Conservation (phyloP, 2,888 invertebrate species). For the Thymelicus lineola region DNA sequence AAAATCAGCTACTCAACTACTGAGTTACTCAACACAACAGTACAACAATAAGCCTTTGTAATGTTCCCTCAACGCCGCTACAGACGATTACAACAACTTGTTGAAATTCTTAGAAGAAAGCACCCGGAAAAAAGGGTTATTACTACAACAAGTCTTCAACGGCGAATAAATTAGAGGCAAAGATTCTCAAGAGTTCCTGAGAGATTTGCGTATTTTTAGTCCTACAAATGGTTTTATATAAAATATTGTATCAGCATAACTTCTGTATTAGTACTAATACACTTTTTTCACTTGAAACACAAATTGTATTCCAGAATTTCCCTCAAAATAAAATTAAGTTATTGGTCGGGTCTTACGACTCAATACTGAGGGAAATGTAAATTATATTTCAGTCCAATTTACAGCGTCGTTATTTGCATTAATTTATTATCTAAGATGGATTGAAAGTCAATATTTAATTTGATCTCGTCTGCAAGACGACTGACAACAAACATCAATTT, state of each 20-base stretch:
- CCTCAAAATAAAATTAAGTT: not conserved
- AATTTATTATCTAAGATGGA: too few relatives aligned
- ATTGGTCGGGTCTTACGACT: not conserved
- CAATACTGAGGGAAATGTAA: not conserved
- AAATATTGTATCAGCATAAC: too few relatives aligned
- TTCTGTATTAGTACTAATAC: too few relatives aligned
- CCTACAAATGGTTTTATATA: too few relatives aligned
- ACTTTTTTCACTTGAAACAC: not conserved
- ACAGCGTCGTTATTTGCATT: not conserved
- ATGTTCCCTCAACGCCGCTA: not conserved
- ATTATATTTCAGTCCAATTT: constrained; percentile 2
- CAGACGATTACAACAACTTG: not conserved
- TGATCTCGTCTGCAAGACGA: too few relatives aligned
- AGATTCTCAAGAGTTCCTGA: too few relatives aligned
- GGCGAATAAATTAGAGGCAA: too few relatives aligned
- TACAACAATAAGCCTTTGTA: not conserved
- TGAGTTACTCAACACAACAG: not conserved
- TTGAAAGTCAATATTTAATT: too few relatives aligned
- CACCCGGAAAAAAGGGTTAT: too few relatives aligned
- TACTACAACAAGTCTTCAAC: too few relatives aligned
- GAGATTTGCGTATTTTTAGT: too few relatives aligned
- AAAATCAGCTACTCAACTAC: constrained; percentile 6
- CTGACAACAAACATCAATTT: too few relatives aligned
- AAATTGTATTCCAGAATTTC: not conserved
- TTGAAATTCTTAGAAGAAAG: not conserved